These are phyloP conservation scores for Scolopax rusticola DNA, from an alignment of 2,797 vertebrate species.

Conservation along the genomic window DNA sequence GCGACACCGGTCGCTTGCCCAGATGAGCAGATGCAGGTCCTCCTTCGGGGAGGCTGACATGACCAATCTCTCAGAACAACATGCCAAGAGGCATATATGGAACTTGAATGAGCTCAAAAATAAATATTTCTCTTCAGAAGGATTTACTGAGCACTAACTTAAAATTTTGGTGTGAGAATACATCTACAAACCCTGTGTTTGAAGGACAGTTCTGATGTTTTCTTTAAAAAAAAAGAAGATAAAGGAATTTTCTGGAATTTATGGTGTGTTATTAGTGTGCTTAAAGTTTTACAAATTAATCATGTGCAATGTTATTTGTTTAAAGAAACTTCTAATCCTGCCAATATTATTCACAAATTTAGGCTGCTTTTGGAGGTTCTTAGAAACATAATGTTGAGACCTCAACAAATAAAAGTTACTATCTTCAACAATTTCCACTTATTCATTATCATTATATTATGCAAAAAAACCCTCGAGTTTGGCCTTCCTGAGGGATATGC, in stretches of 20 bases:
- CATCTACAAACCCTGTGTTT: neutral
- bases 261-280: neutral
- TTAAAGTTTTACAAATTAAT: neutral
- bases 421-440: neutral
- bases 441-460: neutral
- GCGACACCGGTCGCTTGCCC: neutral
- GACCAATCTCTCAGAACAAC: neutral
- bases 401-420: neutral
- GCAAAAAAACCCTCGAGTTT: neutral
- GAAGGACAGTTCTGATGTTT: neutral
- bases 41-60: constrained; percentile 32
- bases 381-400: neutral
- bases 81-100: neutral
- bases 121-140: neutral
- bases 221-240: neutral
- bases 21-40: constrained; percentile 32
- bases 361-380: neutral
- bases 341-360: neutral
- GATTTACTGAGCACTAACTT: neutral
- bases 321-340: neutral
- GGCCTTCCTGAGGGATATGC: neutral
- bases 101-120: constrained; percentile 28
- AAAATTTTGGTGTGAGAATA: neutral
- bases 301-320: neutral
- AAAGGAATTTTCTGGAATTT: neutral